Percentiles rank a stretch among this genome's conserved stretches.
Evolutionary conservation across 2,797 vertebrate species (phyloP).

Genomic region (Dallia pectoralis): DNA sequence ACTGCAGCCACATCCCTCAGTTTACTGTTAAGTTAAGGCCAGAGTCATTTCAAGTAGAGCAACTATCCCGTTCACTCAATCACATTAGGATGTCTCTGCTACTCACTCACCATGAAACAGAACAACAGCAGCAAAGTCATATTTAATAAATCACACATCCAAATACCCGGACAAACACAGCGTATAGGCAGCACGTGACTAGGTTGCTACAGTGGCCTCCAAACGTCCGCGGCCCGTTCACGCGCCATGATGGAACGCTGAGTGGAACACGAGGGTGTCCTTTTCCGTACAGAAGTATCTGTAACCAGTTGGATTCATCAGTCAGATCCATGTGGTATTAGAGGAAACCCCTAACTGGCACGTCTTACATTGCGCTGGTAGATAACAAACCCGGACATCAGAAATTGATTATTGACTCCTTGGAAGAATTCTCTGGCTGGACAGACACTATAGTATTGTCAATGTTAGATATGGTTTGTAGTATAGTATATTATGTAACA

Average conservation of each 20-base stretch:
- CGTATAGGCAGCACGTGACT: not conserved
- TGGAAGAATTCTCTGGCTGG: not conserved
- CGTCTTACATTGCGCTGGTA: not conserved
- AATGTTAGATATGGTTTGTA: too few species aligned
- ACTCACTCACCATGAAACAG: not conserved
- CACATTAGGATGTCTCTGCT: not conserved
- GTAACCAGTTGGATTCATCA: not conserved
- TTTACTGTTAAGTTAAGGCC: not conserved
- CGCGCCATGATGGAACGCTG: not conserved
- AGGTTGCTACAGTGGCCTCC: not conserved
- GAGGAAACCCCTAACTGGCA: not conserved
- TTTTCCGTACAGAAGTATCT: slow-evolving; percentile 29
- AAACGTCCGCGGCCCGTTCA: not conserved
- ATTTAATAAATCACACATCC: not conserved
- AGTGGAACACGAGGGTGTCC: slow-evolving; percentile 8
- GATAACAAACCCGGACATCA: not conserved
- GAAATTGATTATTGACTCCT: not conserved
- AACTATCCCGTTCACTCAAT: not conserved
- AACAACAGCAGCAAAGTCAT: not conserved
- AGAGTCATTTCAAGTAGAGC: not conserved
- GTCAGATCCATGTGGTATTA: not conserved
- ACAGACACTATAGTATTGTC: not conserved
- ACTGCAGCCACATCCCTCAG: slow-evolving; percentile 28
- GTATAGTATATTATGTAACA: too few species aligned
- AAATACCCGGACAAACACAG: not conserved